These are phyloP conservation scores for Okamejei kenojei DNA, from an alignment of 2,797 vertebrate genomes.

Conservation along the genomic window DNA sequence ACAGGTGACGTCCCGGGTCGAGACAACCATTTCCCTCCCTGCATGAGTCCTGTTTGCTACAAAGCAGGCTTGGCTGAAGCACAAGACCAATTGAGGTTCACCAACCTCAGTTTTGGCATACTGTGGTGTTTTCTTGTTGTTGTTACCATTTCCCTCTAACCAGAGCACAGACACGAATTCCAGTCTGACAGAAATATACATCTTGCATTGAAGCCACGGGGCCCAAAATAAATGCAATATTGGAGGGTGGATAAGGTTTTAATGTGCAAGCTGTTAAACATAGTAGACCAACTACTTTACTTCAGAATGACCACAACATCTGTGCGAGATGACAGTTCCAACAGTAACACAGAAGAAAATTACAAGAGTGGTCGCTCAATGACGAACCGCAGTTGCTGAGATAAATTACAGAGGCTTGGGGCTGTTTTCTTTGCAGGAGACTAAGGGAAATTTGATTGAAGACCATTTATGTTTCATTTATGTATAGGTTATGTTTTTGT, in stretches of 20 bases:
- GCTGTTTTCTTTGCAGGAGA: no score
- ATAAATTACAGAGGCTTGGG: no score
- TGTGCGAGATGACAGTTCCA: background rate
- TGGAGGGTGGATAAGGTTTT: background rate
- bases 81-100: background rate
- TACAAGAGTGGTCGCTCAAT: no score
- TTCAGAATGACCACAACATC: slow-evolving; percentile 24
- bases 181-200: background rate
- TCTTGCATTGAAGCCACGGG: background rate
- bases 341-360: no score
- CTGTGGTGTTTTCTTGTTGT: background rate
- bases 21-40: background rate
- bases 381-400: no score
- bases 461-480: no score
- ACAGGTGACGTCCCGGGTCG: no score
- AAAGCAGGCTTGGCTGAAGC: background rate
- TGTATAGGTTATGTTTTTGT: no score
- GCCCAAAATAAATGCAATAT: background rate
- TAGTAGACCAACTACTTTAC: background rate
- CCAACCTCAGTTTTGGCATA: background rate
- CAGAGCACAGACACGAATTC: background rate
- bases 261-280: background rate
- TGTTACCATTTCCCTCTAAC: background rate
- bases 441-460: no score
- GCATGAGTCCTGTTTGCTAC: background rate